Conservation (phyloP, 1,140 invertebrate genomes). For the Eurosta solidaginis region DNA sequence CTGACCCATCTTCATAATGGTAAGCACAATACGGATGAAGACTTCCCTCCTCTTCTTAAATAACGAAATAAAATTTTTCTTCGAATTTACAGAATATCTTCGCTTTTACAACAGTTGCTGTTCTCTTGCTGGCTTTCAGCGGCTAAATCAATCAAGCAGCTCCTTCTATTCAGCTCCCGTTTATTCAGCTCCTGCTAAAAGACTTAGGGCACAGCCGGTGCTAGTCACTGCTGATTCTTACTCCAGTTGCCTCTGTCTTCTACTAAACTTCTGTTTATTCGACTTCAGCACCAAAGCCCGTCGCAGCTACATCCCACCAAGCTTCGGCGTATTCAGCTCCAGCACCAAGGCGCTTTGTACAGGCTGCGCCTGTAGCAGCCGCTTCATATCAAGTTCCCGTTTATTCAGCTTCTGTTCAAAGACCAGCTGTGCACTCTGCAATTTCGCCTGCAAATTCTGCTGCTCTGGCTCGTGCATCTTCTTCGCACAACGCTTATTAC, state of each 20-base stretch:
- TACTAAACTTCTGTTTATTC: neutral
- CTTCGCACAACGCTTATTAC: too few species aligned
- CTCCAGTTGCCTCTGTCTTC: neutral
- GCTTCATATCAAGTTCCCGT: too few species aligned
- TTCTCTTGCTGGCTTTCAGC: constrained; percentile 34
- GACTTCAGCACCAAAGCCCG: neutral
- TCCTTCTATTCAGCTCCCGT: neutral
- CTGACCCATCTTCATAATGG: neutral
- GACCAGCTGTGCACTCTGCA: too few species aligned
- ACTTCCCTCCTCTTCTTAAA: neutral
- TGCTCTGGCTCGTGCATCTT: too few species aligned
- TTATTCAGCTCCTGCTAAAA: neutral
- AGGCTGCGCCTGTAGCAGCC: too few species aligned
- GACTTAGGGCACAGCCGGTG: neutral
- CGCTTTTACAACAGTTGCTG: neutral
- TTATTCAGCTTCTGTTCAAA: too few species aligned
- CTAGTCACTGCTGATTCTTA: too few species aligned
- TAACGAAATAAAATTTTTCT: constrained; percentile 5
- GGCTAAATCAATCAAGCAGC: constrained; percentile 8
- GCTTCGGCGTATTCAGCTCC: neutral
- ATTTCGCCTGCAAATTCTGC: too few species aligned
- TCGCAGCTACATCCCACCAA: neutral
- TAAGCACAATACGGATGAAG: neutral
- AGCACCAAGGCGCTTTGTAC: too few species aligned
- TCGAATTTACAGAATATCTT: constrained; percentile 37